Evolutionary conservation across 2,113 vertebrate species (phyloP).

Genomic region (Mirounga angustirostris): DNA sequence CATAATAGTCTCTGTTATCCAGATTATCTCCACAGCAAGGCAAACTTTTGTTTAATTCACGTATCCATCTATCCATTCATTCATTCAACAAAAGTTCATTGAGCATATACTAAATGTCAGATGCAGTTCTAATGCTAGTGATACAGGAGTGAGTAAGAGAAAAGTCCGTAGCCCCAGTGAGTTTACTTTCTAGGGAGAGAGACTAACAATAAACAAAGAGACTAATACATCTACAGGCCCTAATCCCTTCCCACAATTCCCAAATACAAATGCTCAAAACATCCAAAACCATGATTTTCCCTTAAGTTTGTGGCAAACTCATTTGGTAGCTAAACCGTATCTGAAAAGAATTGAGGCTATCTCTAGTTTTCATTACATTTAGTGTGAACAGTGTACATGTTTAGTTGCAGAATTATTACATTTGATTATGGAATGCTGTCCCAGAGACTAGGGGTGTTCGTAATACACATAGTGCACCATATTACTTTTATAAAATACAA

Average conservation of each 20-base stretch:
- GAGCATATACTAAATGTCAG: not conserved
- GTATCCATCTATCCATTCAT: not conserved
- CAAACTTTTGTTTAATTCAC: not conserved
- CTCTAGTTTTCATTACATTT: not conserved
- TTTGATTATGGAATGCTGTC: not conserved
- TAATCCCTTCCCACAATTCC: not conserved
- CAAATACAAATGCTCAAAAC: not conserved
- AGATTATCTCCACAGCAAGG: not conserved
- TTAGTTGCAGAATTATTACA: not conserved
- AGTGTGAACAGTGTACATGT: not conserved
- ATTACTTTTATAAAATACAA: slow-evolving; percentile 42
- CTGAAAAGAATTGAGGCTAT: not conserved
- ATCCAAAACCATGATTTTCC: not conserved
- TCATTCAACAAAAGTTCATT: not conserved
- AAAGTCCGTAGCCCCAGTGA: not conserved
- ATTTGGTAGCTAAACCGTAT: not conserved
- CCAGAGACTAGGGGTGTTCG: not conserved
- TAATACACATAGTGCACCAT: not conserved
- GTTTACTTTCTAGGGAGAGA: not conserved
- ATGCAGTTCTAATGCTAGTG: not conserved
- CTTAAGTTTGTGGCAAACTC: not conserved
- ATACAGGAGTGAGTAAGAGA: not conserved
- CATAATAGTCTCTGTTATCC: not conserved
- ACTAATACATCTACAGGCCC: not conserved
- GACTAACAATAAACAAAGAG: not conserved